Base-by-base conservation (phyloP, 2,797 vertebrate species). In the Gambelia wislizenii region DNA sequence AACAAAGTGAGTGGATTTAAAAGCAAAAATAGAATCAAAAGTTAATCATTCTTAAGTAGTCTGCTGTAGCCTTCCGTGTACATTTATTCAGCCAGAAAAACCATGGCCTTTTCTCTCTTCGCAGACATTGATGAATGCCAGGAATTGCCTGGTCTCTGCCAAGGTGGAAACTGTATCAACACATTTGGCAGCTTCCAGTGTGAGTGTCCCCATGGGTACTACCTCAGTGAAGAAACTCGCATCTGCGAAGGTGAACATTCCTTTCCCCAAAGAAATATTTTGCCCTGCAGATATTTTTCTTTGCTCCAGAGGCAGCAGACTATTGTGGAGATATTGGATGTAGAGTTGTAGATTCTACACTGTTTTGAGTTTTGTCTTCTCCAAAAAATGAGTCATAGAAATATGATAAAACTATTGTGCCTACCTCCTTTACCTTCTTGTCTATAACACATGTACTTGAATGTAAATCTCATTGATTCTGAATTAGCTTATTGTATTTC, bases 101-200 rank as follows among this genome's bases (percentile, higher is more conserved):
- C 88, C 16, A 67, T 16, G 14, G 59, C 77, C 39, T 90, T 75
- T 79, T 88, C 69, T 95, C 52, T 91, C 0, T 90, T 92, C 94
- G 75, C 90, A 98, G 98, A 98, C 92, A 98, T 98, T 74, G 98
- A 98, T 67, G 98, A 98, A 93, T 98, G 98, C 91, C 97, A 98
- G 92, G 97, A 98, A 89, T 92, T 98, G 59, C 98, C 98, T 8
- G 98, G 98, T n/a, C 96, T 98, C 74, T 98, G 98, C 91, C 98
- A 98, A 88, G 98, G 98, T 56, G 98, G 98, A 93, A 98, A 98
- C 93, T 98, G 98, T 91, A 96, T 98, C 92, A 98, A 98, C 94
- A 97, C 97, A 49, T 98, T 98, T 12, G 98, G 98, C 88, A 98
- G 97, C 91, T 98, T 98, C 94, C 97, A 98, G 90, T 98, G 98